A percentile compares a stretch with the other conserved stretches of the same genome.
Conservation (phyloP, 2,113 vertebrate species). For the Limnothrissa miodon region DNA sequence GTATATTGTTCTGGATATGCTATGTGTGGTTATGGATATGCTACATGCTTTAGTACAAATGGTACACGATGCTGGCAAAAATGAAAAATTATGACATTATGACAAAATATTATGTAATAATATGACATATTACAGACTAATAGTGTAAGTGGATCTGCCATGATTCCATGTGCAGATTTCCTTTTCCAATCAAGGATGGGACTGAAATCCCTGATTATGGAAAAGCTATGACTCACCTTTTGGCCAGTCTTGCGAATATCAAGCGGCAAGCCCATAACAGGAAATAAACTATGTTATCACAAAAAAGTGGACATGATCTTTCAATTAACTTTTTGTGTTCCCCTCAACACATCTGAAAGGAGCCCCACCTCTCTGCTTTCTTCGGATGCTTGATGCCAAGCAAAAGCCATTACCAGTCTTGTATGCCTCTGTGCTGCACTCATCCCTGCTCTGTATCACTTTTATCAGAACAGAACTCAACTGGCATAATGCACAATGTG, state of each 20-base stretch:
- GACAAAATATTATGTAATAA: too few species aligned
- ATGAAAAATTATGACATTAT: not conserved
- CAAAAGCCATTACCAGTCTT: constrained; percentile 15
- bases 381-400: not conserved
- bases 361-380: not conserved
- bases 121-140: too few species aligned
- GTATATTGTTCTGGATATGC: too few species aligned
- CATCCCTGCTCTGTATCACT: constrained; percentile 19
- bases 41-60: not conserved
- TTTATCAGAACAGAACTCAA: not conserved
- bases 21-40: too few species aligned
- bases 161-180: not conserved
- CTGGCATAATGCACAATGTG: constrained; percentile 20
- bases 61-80: not conserved
- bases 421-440: not conserved
- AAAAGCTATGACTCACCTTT: not conserved
- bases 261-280: not conserved
- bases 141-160: not conserved
- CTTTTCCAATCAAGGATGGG: not conserved
- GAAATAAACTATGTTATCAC: not conserved
- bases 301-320: not conserved
- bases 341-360: constrained; percentile 7
- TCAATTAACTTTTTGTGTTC: not conserved
- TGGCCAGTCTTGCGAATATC: not conserved
- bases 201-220: not conserved